These are phyloP conservation scores for Mesitornis unicolor DNA, from an alignment of 2,113 vertebrate genomes.

Conservation along the genomic window DNA sequence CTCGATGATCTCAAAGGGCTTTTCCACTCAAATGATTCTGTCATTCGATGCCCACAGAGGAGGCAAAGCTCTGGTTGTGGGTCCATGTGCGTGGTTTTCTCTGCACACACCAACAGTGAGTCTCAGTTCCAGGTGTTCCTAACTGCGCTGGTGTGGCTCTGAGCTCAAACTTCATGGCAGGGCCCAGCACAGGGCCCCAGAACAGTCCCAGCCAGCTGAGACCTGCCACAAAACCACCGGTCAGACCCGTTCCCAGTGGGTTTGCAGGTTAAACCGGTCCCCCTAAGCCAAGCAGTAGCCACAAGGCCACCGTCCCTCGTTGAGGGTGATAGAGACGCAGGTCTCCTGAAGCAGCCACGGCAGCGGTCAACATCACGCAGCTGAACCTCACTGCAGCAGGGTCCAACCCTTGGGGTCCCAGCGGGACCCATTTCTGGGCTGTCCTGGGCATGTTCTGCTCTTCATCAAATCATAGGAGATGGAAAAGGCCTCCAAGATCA, in stretches of 20 bases:
- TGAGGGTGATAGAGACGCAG: neutral
- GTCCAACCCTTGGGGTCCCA: too few relatives aligned
- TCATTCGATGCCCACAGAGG: too few relatives aligned
- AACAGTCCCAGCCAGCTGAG: neutral
- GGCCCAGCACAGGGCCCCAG: neutral
- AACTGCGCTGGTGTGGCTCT: too few relatives aligned
- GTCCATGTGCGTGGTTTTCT: accelerated
- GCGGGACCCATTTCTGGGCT: neutral
- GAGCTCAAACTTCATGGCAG: neutral
- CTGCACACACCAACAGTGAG: too few relatives aligned
- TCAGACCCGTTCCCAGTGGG: neutral
- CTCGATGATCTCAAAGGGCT: too few relatives aligned
- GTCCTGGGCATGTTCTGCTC: neutral
- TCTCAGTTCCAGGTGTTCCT: neutral
- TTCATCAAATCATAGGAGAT: too few relatives aligned
- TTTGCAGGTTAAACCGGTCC: neutral
- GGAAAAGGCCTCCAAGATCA: too few relatives aligned
- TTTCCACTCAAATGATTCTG: too few relatives aligned
- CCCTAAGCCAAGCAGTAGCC: neutral
- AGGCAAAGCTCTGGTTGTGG: neutral
- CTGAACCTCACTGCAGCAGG: neutral
- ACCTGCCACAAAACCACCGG: neutral
- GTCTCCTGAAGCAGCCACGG: neutral
- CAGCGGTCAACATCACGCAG: neutral
- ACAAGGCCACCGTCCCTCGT: accelerated